Evolutionary conservation across 2,113 vertebrate genomes (phyloP).

Genomic region (Ophthalmolycus amberensis): DNA sequence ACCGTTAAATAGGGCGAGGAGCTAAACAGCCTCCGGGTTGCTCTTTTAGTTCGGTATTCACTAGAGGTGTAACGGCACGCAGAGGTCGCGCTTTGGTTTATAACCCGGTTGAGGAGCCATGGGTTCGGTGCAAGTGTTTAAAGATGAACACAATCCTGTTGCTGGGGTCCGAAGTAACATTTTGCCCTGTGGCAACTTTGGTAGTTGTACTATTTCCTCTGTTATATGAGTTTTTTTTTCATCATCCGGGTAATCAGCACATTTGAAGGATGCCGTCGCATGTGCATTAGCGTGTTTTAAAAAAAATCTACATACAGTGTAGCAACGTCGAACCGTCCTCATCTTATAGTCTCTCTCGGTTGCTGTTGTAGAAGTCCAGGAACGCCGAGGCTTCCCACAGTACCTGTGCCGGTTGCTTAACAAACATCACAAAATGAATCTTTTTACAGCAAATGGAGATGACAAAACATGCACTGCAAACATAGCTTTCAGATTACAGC

Average conservation of each 20-base stretch:
- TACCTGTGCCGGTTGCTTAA: background rate
- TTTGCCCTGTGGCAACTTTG: background rate
- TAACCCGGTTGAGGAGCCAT: background rate
- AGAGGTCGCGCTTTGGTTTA: background rate
- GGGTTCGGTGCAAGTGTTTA: background rate
- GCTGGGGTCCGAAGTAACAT: background rate
- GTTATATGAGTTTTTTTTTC: background rate
- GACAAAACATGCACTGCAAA: conserved; percentile 44
- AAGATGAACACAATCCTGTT: background rate
- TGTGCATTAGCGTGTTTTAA: background rate
- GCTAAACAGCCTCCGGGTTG: background rate
- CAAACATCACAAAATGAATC: conserved; percentile 37
- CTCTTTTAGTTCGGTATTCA: background rate
- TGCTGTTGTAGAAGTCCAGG: background rate
- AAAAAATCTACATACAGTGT: too few species aligned
- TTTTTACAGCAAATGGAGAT: conserved; percentile 33
- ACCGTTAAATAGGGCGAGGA: background rate
- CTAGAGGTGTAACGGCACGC: background rate
- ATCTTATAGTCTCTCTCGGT: background rate
- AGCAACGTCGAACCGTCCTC: background rate
- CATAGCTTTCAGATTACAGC: conserved; percentile 27
- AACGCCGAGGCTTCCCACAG: background rate
- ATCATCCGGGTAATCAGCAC: background rate
- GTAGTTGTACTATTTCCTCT: background rate
- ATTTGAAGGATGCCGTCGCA: background rate